Percentiles rank a stretch among this genome's conserved stretches.
Evolutionary conservation across 2,113 vertebrate genomes (phyloP).

Genomic region (Mirza zaza): DNA sequence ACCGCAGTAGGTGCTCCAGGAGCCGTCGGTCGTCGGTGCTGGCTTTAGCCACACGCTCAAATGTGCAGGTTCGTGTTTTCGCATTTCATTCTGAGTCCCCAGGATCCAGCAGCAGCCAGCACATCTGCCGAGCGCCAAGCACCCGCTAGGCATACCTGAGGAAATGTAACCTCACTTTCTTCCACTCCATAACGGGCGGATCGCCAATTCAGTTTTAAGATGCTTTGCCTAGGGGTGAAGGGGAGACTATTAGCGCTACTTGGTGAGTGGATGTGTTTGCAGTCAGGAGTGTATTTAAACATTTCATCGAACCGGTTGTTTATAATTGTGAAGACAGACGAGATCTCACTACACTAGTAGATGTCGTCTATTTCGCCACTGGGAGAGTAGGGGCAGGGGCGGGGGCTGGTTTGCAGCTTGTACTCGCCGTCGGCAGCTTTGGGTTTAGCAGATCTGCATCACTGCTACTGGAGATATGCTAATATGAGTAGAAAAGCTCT

Average conservation of each 20-base stretch:
- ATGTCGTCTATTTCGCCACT: conserved; percentile 44
- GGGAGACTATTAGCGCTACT: conserved; percentile 44
- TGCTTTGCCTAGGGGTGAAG: conserved; percentile 62
- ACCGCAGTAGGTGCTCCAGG: neutral
- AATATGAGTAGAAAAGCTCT: conserved; percentile 47
- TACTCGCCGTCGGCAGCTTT: neutral
- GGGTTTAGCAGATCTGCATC: conserved; percentile 56
- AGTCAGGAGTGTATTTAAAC: conserved; percentile 54
- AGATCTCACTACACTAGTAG: conserved; percentile 59
- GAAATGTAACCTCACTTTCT: conserved; percentile 59
- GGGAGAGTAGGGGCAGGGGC: conserved; percentile 52
- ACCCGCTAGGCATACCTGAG: conserved; percentile 19
- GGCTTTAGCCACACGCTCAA: neutral
- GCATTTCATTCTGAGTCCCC: conserved; percentile 10
- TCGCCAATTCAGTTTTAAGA: conserved; percentile 60
- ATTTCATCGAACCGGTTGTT: conserved; percentile 70
- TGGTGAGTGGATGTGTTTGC: conserved; percentile 58
- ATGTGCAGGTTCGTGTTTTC: conserved; percentile 27
- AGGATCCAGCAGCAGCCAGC: neutral
- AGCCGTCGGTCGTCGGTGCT: conserved; percentile 32
- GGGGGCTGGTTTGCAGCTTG: conserved; percentile 9
- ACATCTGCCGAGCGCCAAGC: conserved; percentile 30
- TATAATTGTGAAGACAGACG: conserved; percentile 56
- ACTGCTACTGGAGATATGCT: conserved; percentile 35
- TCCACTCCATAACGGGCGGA: neutral